A percentile compares a stretch with the other conserved stretches of the same genome.
Conservation (phyloP, 37 sponge, comb jelly and placozoan genomes). For the Cladorhizidae sp. region DNA sequence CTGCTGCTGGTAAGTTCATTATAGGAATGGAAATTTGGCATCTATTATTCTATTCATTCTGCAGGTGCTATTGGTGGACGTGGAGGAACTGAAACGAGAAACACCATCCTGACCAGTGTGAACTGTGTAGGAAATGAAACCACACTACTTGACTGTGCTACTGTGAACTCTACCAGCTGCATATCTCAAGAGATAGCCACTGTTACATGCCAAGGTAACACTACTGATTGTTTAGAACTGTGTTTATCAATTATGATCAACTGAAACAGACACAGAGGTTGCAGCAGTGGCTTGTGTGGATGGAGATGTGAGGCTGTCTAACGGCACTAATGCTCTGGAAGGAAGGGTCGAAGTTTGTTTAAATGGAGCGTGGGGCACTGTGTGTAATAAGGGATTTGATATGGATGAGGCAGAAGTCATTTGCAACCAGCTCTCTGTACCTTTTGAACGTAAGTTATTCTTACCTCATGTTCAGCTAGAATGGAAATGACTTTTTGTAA, state of each 20-base stretch:
- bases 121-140: slow-evolving; percentile 12
- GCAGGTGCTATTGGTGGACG: slow-evolving; percentile 1
- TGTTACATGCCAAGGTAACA: slow-evolving; percentile 4
- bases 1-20: slow-evolving; percentile 7
- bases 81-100: not conserved
- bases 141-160: not conserved
- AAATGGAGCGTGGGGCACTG: slow-evolving; percentile 37
- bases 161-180: not conserved
- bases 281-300: slow-evolving; percentile 10
- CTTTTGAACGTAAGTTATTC: not conserved
- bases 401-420: slow-evolving; percentile 34
- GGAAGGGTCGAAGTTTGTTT: slow-evolving; percentile 50
- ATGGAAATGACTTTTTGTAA: not conserved
- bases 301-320: slow-evolving; percentile 36
- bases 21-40: not conserved
- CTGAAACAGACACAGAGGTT: not conserved
- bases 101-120: not conserved
- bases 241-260: not conserved
- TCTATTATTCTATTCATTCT: not conserved
- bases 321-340: slow-evolving; percentile 9
- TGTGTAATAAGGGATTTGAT: slow-evolving; percentile 45
- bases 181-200: slow-evolving; percentile 5
- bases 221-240: not conserved
- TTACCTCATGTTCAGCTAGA: not conserved
- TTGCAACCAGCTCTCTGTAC: slow-evolving; percentile 31